Conservation (phyloP, 2,113 vertebrate species). For the Hyperopisus bebe region DNA sequence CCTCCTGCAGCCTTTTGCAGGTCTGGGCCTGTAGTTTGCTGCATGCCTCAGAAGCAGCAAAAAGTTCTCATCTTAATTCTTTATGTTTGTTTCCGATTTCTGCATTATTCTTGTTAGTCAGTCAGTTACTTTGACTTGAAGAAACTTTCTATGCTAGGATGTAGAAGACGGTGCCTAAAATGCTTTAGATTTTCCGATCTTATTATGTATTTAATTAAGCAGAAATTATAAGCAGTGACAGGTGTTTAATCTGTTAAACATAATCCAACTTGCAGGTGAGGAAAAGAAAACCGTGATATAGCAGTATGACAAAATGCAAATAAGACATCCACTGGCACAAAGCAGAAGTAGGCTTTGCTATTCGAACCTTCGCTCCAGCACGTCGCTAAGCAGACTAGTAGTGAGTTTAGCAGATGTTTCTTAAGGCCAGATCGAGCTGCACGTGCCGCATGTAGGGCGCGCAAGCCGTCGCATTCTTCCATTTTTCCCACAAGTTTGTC, state of each 20-base stretch:
- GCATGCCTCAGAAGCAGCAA: background rate
- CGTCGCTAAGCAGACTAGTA: background rate
- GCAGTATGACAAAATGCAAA: background rate
- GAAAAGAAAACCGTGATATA: background rate
- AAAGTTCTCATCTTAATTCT: background rate
- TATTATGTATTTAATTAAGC: background rate
- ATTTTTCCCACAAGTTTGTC: background rate
- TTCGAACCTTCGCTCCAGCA: background rate
- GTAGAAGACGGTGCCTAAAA: background rate
- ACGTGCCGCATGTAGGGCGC: background rate
- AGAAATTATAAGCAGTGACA: background rate
- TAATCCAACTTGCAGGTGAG: background rate
- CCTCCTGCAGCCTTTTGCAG: background rate
- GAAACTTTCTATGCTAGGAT: background rate
- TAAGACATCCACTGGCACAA: background rate
- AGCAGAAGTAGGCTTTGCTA: background rate
- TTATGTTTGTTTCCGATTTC: background rate
- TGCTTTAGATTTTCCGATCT: background rate
- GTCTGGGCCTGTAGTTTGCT: background rate
- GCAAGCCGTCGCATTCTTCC: background rate
- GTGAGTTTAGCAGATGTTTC: background rate
- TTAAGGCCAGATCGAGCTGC: background rate
- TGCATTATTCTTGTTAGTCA: background rate
- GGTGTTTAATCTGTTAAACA: background rate
- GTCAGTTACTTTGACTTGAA: background rate